phyloP scores from a whole-genome alignment of 2,113 vertebrate genomes.

The Cavia porcellus region DNA sequence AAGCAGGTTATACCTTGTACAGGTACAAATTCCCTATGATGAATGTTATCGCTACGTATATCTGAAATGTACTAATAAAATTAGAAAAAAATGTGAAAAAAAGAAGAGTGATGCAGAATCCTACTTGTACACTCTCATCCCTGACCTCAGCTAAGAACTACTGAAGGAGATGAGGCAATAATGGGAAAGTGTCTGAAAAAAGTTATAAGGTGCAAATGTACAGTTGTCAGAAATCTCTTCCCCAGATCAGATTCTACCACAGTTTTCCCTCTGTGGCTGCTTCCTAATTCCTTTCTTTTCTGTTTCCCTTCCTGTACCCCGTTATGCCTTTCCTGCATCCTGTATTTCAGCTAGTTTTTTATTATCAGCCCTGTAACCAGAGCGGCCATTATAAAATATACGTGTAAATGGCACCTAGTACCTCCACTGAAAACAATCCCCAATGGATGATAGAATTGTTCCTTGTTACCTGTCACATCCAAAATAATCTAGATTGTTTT shows the following conservation, averaged over 20 bases:
- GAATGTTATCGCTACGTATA: neutral
- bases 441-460: rapidly evolving
- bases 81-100: neutral
- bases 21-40: neutral
- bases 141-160: too few relatives aligned
- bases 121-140: neutral
- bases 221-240: neutral
- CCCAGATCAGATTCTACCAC: neutral
- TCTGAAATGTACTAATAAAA: neutral
- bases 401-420: neutral
- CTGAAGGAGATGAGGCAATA: too few relatives aligned
- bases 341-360: too few relatives aligned
- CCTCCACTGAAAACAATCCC: neutral
- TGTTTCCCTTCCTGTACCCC: neutral
- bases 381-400: neutral
- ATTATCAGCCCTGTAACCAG: neutral
- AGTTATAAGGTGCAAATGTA: rapidly evolving
- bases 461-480: too few relatives aligned
- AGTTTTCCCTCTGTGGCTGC: neutral
- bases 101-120: neutral
- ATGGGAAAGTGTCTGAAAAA: neutral
- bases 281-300: neutral
- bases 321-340: neutral
- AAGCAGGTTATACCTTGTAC: neutral
- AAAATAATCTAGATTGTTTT: neutral